Evolutionary conservation across 1,140 invertebrate genomes (phyloP).

Genomic region (Drosophila sturtevanti): DNA sequence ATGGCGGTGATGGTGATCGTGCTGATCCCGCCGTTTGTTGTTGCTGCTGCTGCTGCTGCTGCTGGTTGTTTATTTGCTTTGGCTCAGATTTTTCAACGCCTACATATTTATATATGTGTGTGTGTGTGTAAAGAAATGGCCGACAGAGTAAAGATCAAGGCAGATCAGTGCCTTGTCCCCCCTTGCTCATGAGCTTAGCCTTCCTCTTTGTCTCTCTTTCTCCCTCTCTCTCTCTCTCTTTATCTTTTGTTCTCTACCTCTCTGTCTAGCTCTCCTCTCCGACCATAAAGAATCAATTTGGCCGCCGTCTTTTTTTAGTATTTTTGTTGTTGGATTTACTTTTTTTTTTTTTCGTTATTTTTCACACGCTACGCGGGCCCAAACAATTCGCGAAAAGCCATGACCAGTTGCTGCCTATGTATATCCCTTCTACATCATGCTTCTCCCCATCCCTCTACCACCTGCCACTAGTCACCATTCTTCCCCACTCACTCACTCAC

Average conservation of each 20-base stretch:
- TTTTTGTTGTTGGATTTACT: not conserved
- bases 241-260: not conserved
- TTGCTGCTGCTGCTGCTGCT: slow-evolving; percentile 23
- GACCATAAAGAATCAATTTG: slow-evolving; percentile 52
- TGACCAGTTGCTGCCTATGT: not conserved
- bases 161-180: slow-evolving; percentile 32
- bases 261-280: slow-evolving; percentile 6
- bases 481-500: not conserved
- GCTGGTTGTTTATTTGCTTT: slow-evolving; percentile 43
- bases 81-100: slow-evolving; percentile 65
- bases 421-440: not conserved
- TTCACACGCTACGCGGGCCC: slow-evolving; percentile 50
- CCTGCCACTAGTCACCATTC: too few relatives aligned
- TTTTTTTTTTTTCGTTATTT: slow-evolving; percentile 30
- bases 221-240: slow-evolving; percentile 15
- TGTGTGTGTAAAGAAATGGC: slow-evolving; percentile 26
- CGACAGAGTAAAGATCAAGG: slow-evolving; percentile 42
- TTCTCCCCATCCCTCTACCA: too few relatives aligned
- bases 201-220: slow-evolving; percentile 30
- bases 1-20: slow-evolving; percentile 21
- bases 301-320: slow-evolving; percentile 22
- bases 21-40: slow-evolving; percentile 44
- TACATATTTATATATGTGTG: slow-evolving; percentile 34
- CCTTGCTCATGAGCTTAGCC: not conserved
- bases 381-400: slow-evolving; percentile 9